These are phyloP conservation scores for Gambusia affinis DNA, from an alignment of 2,113 vertebrate species.

Conservation along the genomic window DNA sequence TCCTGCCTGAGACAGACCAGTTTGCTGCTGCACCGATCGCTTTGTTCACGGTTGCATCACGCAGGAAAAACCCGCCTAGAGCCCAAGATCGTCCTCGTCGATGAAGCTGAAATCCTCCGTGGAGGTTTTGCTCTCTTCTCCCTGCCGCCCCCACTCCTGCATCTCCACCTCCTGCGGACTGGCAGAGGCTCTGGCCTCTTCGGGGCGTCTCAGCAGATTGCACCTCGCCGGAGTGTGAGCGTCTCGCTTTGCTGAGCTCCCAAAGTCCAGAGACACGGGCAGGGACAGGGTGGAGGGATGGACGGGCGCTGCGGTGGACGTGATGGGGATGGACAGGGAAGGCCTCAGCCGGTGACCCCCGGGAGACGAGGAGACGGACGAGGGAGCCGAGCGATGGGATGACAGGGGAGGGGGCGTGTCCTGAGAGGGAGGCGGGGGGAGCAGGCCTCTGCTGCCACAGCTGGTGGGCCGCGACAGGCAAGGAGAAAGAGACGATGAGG, in stretches of 20 bases:
- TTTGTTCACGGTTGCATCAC: neutral
- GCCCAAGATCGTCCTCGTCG: conserved; percentile 80
- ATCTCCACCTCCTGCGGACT: conserved; percentile 78
- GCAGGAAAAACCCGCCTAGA: conserved; percentile 60
- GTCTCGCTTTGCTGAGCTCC: conserved; percentile 28
- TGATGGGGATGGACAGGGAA: conserved; percentile 16
- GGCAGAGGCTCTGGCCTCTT: conserved; percentile 10
- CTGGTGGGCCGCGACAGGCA: conserved; percentile 62
- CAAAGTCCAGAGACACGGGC: conserved; percentile 61
- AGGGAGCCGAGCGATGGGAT: conserved; percentile 75
- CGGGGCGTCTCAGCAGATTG: conserved; percentile 24
- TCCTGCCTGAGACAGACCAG: conserved; percentile 2
- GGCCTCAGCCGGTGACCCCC: conserved; percentile 48
- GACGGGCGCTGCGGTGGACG: conserved; percentile 29
- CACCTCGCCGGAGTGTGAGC: conserved; percentile 49
- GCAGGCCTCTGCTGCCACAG: conserved; percentile 48
- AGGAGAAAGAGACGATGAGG: conserved; percentile 69
- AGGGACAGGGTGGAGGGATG: conserved; percentile 59
- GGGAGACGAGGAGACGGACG: conserved; percentile 74
- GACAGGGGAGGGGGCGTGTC: conserved; percentile 49
- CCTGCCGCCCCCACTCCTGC: conserved; percentile 70
- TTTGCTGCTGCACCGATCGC: neutral
- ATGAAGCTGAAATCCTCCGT: conserved; percentile 83
- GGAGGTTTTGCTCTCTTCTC: conserved; percentile 47
- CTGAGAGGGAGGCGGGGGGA: conserved; percentile 56